Evolutionary conservation across 1,140 invertebrate genomes (phyloP).

Genomic region (Periplaneta americana): DNA sequence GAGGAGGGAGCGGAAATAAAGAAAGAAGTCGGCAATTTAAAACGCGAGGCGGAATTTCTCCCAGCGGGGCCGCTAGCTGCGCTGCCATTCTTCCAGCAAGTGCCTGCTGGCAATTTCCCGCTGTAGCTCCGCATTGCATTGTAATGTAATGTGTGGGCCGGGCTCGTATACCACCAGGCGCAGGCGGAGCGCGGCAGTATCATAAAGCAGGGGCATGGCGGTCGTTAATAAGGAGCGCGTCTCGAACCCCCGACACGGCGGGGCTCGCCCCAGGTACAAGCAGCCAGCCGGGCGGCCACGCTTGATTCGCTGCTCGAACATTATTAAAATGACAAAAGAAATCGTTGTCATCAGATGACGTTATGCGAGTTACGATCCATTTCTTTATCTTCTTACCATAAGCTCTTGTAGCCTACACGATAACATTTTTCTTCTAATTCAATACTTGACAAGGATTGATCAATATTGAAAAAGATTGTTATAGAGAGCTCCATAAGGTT

Average conservation of each 20-base stretch:
- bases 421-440: too few relatives aligned
- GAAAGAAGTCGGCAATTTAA: constrained; percentile 13
- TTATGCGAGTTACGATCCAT: too few relatives aligned
- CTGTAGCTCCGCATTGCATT: background rate
- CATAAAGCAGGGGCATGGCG: background rate
- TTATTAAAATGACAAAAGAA: too few relatives aligned
- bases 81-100: background rate
- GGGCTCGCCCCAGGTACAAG: background rate
- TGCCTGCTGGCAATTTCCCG: constrained; percentile 10
- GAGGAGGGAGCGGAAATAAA: background rate
- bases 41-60: constrained; percentile 13
- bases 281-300: too few relatives aligned
- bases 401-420: too few relatives aligned
- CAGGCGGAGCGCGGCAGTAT: background rate
- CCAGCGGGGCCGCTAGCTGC: constrained; percentile 12
- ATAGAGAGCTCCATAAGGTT: too few relatives aligned
- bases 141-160: background rate
- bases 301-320: too few relatives aligned
- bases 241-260: background rate
- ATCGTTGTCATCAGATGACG: too few relatives aligned
- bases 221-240: background rate
- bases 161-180: background rate
- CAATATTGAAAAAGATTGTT: too few relatives aligned
- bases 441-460: too few relatives aligned
- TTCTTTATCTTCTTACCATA: too few relatives aligned